phyloP scores from a whole-genome alignment of 2,113 vertebrate genomes.

The Murina feae region DNA sequence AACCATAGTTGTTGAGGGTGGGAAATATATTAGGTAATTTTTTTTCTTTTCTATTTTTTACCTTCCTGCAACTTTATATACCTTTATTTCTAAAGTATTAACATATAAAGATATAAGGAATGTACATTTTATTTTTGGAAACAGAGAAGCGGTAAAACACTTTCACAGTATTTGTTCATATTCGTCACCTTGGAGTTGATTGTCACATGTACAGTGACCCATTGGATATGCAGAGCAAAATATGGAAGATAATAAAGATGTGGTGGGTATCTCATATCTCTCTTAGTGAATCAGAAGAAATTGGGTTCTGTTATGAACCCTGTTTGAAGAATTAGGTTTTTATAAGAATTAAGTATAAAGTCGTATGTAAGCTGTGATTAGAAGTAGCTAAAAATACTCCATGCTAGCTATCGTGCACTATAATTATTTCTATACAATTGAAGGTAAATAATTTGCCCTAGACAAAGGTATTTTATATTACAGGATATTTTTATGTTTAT shows the following conservation, averaged over 20 bases:
- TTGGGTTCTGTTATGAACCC: not conserved
- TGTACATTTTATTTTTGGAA: slow-evolving; percentile 38
- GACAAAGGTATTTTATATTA: not conserved
- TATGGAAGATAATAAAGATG: rapidly evolving
- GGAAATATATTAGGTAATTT: not conserved
- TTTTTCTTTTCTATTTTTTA: slow-evolving; percentile 13
- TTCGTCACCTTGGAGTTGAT: slow-evolving; percentile 3
- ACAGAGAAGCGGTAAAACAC: slow-evolving; percentile 28
- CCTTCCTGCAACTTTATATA: not conserved
- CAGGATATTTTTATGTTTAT: not conserved
- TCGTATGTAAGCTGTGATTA: not conserved
- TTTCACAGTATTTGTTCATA: slow-evolving; percentile 39
- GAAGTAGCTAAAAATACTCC: not conserved
- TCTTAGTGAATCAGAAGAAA: not conserved
- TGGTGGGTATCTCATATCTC: slow-evolving; percentile 14
- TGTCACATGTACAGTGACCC: not conserved
- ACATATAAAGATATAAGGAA: not conserved
- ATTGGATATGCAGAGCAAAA: not conserved
- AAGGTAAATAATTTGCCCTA: not conserved
- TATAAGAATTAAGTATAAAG: not conserved
- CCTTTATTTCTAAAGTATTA: not conserved
- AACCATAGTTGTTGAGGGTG: not conserved
- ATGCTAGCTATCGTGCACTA: not conserved
- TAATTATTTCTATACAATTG: not conserved
- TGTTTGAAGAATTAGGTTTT: not conserved